A percentile compares a stretch with the other conserved stretches of the same genome.
These are phyloP conservation scores for Bombycilla garrulus DNA, from an alignment of 2,113 vertebrate genomes.

Conservation along the genomic window DNA sequence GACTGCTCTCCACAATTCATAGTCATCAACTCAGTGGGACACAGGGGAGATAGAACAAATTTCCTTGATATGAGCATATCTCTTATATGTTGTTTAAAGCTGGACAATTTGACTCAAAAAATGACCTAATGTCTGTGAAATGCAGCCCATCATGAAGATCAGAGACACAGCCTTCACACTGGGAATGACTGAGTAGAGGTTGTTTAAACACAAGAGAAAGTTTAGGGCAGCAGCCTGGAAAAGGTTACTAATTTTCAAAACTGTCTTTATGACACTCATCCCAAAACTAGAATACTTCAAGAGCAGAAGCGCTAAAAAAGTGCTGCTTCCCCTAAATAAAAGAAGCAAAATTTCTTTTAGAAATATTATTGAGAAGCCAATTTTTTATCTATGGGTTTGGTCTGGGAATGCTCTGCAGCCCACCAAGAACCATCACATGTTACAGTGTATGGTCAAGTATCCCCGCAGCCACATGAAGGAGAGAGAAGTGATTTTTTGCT, in stretches of 20 bases:
- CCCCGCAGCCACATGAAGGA: neutral
- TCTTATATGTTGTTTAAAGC: neutral
- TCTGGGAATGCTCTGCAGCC: neutral
- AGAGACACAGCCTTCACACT: neutral
- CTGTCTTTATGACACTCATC: neutral
- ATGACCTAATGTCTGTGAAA: neutral
- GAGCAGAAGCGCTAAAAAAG: neutral
- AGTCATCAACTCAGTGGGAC: neutral
- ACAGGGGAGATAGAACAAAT: neutral
- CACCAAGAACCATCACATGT: neutral
- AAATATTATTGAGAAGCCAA: neutral
- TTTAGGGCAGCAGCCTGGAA: neutral
- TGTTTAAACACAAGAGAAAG: neutral
- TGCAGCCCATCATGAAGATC: neutral
- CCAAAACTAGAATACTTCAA: neutral
- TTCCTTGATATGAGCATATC: neutral
- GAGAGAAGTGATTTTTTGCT: neutral
- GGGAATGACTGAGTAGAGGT: neutral
- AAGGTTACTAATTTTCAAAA: neutral
- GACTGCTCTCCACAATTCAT: neutral
- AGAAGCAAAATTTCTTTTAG: neutral
- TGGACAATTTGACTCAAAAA: neutral
- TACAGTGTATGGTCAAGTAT: neutral
- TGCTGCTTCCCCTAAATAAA: neutral
- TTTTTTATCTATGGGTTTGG: neutral